Evolutionary conservation across 2,888 invertebrate genomes (phyloP), one percentile per base, ranked within the genome.

Genomic region (Odontothrips loti): DNA sequence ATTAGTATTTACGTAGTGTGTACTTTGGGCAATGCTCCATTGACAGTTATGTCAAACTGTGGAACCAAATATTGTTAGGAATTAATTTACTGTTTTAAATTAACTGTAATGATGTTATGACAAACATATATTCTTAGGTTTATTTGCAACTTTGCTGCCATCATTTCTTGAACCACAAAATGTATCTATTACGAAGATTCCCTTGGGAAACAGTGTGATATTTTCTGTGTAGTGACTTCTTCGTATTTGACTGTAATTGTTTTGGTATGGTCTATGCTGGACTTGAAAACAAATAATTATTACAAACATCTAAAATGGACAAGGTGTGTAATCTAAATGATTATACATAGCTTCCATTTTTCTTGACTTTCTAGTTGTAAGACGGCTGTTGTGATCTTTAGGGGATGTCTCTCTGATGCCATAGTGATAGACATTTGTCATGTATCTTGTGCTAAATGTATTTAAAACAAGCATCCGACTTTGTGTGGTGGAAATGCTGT

Each of bases 381-480:
- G 27, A 75, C 68, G 68, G 68, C 68, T 75, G n/a, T 75, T 75
- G 68, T 75, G 68, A 75, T 75, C 68, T 23, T 23, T 27, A 75
- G 68, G 68, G 68, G 27, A 27, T 58, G 10, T 27, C 68, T 27
- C 68, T 75, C 68, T 75, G 23, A 27, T 23, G 68, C 68, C 68
- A 75, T 75, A 58, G 6, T 58, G 68, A 27, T 75, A 27, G 68
- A 27, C 23, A 27, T 68, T 68, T 75, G 23, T 75, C 27, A 27
- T 75, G 68, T 68, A 27, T 75, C 12, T 75, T 27, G 27, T 75
- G 27, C 23, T 75, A 12, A 58, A 58, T 11, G 10, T 27, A 27
- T 75, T 75, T 27, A 27, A 27, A 75, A 75, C 68, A 75, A 58
- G 58, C 68, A 75, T 27, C 68, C 12, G 27, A 27, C 68, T 75